A percentile compares a stretch with the other conserved stretches of the same genome.
These are phyloP conservation scores for Colinus virginianus DNA, from an alignment of 2,113 vertebrate species.

Conservation along the genomic window DNA sequence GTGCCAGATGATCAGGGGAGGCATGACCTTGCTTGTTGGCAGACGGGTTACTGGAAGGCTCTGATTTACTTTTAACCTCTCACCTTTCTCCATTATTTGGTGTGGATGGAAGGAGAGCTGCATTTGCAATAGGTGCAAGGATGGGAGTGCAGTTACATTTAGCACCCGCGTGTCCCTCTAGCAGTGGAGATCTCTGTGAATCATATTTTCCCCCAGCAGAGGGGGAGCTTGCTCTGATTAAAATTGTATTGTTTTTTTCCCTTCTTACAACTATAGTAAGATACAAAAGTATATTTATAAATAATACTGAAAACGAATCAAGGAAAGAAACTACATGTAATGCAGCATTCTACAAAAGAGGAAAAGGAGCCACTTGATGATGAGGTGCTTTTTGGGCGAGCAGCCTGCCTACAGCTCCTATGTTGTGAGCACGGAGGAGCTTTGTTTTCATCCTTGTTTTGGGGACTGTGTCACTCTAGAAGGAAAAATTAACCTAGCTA, in stretches of 20 bases:
- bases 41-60: not conserved
- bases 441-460: not conserved
- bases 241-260: not conserved
- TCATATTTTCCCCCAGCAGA: constrained; percentile 58
- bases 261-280: not conserved
- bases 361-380: not conserved
- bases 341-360: not conserved
- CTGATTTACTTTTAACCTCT: not conserved
- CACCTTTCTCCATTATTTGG: not conserved
- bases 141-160: not conserved
- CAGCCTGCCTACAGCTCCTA: not conserved
- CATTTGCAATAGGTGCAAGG: not conserved
- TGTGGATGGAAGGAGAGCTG: not conserved
- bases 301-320: not conserved
- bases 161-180: not conserved
- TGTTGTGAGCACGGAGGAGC: not conserved
- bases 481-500: not conserved
- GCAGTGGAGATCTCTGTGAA: not conserved
- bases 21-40: not conserved
- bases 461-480: not conserved
- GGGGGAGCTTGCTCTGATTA: constrained; percentile 38
- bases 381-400: not conserved
- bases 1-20: not conserved
- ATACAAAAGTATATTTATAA: not conserved
- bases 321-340: not conserved